Evolutionary conservation across 2,888 invertebrate species (phyloP).

Genomic region (Mystacides longicornis): DNA sequence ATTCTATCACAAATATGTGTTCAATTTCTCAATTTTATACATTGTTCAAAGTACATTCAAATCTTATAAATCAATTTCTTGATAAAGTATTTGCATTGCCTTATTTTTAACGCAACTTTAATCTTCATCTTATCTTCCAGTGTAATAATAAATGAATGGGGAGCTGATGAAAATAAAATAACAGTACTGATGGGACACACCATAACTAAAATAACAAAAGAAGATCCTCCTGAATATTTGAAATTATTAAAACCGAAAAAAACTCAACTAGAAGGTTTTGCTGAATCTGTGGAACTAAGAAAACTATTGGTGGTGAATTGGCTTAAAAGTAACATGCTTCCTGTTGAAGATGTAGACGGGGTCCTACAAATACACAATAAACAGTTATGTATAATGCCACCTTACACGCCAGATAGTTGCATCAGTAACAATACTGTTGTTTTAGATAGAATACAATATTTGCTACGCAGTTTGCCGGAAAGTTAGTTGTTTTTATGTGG

Average conservation of each 20-base stretch:
- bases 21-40: no score
- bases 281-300: not conserved
- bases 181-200: slow-evolving; percentile 16
- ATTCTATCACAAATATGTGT: no score
- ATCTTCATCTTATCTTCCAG: slow-evolving; percentile 18
- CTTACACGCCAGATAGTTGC: slow-evolving; percentile 20
- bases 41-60: no score
- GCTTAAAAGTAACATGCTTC: slow-evolving; percentile 21
- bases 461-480: slow-evolving; percentile 21
- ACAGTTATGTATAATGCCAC: slow-evolving; percentile 18
- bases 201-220: slow-evolving; percentile 10
- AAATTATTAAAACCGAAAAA: not conserved
- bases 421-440: slow-evolving; percentile 24
- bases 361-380: slow-evolving; percentile 18
- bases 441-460: slow-evolving; percentile 23
- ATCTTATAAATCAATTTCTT: no score
- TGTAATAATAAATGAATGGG: slow-evolving; percentile 13
- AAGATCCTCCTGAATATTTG: slow-evolving; percentile 11
- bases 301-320: slow-evolving; percentile 19
- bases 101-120: no score
- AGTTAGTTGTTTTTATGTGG: not conserved
- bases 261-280: not conserved
- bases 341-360: slow-evolving; percentile 19
- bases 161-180: not conserved
- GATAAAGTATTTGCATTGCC: no score